A percentile compares a stretch with the other conserved stretches of the same genome.
These are phyloP conservation scores for Plodia interpunctella DNA, from an alignment of 1,140 invertebrate species.

Conservation along the genomic window DNA sequence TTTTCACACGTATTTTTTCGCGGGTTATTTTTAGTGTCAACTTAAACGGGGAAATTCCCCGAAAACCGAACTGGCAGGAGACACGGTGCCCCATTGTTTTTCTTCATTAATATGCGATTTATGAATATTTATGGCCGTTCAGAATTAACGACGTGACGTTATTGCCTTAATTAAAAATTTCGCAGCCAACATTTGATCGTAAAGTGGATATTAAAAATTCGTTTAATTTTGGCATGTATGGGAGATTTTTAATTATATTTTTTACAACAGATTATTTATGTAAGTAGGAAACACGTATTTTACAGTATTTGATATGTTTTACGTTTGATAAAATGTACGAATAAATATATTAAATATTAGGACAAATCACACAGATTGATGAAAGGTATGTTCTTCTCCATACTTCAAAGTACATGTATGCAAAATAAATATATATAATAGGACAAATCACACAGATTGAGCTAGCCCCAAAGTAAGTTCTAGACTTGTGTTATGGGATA, in stretches of 20 bases:
- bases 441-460: too few species aligned
- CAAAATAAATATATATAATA: too few species aligned
- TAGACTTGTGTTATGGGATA: too few species aligned
- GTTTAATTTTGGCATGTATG: neutral
- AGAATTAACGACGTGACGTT: neutral
- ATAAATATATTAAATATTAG: too few species aligned
- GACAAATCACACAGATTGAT: too few species aligned
- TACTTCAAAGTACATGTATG: too few species aligned
- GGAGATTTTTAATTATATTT: neutral
- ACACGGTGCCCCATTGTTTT: neutral
- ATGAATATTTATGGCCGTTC: conserved; percentile 2
- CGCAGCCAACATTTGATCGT: neutral
- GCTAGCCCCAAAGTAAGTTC: too few species aligned
- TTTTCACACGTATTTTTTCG: neutral
- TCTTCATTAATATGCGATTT: conserved; percentile 3
- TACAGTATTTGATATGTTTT: too few species aligned
- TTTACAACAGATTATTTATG: neutral
- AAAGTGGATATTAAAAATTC: neutral
- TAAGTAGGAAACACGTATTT: neutral
- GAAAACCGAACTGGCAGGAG: neutral
- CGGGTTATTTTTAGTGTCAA: neutral
- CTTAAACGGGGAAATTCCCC: neutral
- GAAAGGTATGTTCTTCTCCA: too few species aligned
- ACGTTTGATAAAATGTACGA: too few species aligned
- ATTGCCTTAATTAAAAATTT: conserved; percentile 6